Evolutionary conservation across 2,888 invertebrate species (phyloP), one percentile per base, ranked within the genome.

Genomic region (Blastobasis adustella): DNA sequence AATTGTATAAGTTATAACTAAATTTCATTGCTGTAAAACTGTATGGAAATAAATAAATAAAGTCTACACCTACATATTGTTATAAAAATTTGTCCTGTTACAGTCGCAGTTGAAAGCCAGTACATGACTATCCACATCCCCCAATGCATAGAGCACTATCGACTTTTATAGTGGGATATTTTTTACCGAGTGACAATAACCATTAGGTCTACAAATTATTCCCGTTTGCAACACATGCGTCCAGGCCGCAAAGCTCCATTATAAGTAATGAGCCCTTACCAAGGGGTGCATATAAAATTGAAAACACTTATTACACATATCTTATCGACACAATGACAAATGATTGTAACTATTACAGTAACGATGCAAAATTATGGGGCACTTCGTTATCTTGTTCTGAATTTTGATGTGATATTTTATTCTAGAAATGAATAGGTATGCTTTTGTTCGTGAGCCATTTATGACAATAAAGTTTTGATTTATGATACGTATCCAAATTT

Each of bases 251-350:
- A 77, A 77, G 71, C 66, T 71, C 72, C 76, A n/a, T 79, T 76
- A 76, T 69, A 63, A 67, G 63, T 76, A 73, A 75, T 73, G 69
- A 75, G 69, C 49, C 50, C 47, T 53, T 50, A 49, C 61, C n/a
- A 65, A 67, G 75, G 83, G 84, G 83, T 82, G 83, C 76, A 84
- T 83, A 80, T 66, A 73, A 23, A 71, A 81, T 79, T 79, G 77
- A 71, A 76, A 76, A 74, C 69, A 66, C 66, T 78, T 76, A 78
- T 79, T 79, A 23, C 23, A 23, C 23, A 23, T 23, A 80, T 82
- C 79, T 80, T 79, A 82, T 79, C 79, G 75, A 69, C 59, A 61
- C 23, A 48, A 56, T 82, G 80, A 82, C 82, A 66, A 75, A 82
- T 80, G 70, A 66, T 70, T 23, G 23, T 23, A 2, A 58, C 54